Evolutionary conservation across 2,113 vertebrate genomes (phyloP).

Genomic region (Recurvirostra avosetta): DNA sequence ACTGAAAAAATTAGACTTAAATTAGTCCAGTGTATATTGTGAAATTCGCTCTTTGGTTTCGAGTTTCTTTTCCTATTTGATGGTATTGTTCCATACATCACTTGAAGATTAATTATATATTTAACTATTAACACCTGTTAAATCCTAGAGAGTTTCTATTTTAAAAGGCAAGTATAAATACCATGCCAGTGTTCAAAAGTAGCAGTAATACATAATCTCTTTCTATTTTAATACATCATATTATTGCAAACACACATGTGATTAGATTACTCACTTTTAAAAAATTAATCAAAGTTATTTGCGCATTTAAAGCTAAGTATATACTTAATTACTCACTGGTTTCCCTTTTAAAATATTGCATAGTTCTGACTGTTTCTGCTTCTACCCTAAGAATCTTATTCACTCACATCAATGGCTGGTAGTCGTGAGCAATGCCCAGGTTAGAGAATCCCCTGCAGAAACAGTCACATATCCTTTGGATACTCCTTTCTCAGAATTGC

Average conservation of each 20-base stretch:
- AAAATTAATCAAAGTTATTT: not conserved
- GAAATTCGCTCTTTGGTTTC: not conserved
- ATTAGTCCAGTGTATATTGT: not conserved
- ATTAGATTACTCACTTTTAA: constrained; percentile 1
- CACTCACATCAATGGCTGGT: not conserved
- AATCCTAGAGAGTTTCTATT: not conserved
- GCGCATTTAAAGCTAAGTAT: not conserved
- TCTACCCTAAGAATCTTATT: not conserved
- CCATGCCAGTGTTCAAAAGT: not conserved
- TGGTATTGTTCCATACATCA: not conserved
- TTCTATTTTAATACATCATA: not conserved
- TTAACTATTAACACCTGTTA: not conserved
- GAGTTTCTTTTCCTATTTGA: not conserved
- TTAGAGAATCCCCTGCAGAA: not conserved
- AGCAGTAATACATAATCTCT: not conserved
- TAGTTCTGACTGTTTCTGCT: not conserved
- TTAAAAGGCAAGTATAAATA: not conserved
- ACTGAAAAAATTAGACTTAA: not conserved
- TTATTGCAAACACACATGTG: not conserved
- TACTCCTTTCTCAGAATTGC: not conserved
- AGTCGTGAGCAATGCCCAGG: fast-evolving
- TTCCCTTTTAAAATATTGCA: not conserved
- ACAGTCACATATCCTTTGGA: not conserved
- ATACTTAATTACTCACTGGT: not conserved
- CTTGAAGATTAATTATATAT: not conserved